Evolutionary conservation across 2,113 vertebrate species (phyloP).

Genomic region (Picathartes gymnocephalus): DNA sequence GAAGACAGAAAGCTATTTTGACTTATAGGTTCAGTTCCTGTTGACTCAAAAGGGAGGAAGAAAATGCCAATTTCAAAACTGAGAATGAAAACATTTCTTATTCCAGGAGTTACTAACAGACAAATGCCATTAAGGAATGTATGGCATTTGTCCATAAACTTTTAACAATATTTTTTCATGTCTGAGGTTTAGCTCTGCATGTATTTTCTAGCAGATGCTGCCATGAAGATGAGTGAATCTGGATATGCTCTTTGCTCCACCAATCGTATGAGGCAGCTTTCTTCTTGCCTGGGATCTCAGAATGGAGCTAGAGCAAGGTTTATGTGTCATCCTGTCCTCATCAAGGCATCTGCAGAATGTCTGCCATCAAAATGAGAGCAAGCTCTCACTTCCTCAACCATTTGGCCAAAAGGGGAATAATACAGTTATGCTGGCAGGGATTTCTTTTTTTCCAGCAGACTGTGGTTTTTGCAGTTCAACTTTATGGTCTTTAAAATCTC

Average conservation of each 20-base stretch:
- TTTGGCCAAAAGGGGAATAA: not conserved
- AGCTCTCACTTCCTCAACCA: not conserved
- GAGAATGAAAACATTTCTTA: slow-evolving; percentile 59
- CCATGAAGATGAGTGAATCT: slow-evolving; percentile 18
- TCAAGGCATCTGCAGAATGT: not conserved
- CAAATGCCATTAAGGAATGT: slow-evolving; percentile 13
- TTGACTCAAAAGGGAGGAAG: slow-evolving; percentile 47
- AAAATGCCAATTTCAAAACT: not conserved
- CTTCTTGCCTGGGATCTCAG: not conserved
- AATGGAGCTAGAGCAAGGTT: not conserved
- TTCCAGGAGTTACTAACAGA: slow-evolving; percentile 46
- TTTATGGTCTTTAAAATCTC: not conserved
- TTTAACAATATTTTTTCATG: slow-evolving; percentile 11
- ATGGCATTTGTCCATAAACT: slow-evolving; percentile 45
- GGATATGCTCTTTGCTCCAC: not conserved
- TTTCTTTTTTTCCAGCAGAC: not conserved
- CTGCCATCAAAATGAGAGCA: not conserved
- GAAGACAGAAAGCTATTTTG: slow-evolving; percentile 54
- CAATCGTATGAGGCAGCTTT: not conserved
- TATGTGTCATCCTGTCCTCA: not conserved
- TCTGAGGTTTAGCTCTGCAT: slow-evolving; percentile 4
- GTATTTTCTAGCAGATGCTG: slow-evolving; percentile 41
- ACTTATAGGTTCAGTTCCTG: slow-evolving; percentile 61
- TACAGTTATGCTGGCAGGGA: not conserved
- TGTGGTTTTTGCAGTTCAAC: not conserved